phyloP scores from a whole-genome alignment of 1,140 invertebrate genomes.

The Fopius arisanus region DNA sequence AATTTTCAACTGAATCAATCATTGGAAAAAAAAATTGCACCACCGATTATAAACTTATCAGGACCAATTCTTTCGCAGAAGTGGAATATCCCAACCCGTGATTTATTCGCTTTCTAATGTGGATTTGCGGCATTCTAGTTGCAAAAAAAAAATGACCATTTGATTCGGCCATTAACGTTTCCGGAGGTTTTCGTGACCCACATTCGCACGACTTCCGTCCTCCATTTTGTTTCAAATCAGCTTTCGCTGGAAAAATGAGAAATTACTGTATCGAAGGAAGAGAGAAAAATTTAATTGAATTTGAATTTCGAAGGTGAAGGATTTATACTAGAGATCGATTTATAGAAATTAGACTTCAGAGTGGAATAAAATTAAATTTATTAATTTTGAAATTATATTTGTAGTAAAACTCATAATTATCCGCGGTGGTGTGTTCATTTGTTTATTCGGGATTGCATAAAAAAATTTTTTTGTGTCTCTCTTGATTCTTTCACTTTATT shows the following conservation, averaged over 20 bases:
- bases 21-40: conserved; percentile 1
- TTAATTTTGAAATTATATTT: no score
- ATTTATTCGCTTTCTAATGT: conserved; percentile 1
- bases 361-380: no score
- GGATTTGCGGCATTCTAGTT: not conserved
- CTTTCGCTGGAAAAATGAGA: not conserved
- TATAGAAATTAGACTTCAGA: no score
- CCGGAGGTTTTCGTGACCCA: not conserved
- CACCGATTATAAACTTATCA: not conserved
- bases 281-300: no score
- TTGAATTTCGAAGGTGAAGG: no score
- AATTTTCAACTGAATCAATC: conserved; percentile 9
- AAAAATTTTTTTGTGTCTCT: no score
- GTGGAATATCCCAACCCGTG: not conserved
- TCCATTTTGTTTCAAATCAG: not conserved
- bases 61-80: not conserved
- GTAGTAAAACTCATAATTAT: no score
- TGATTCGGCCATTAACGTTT: not conserved
- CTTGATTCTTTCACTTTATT: no score
- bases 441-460: no score
- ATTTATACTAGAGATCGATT: no score
- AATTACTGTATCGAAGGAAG: no score
- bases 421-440: no score
- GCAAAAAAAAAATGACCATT: not conserved
- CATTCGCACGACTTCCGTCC: not conserved